Conservation (phyloP, 1,140 invertebrate species). For the Frieseomelitta varia region DNA sequence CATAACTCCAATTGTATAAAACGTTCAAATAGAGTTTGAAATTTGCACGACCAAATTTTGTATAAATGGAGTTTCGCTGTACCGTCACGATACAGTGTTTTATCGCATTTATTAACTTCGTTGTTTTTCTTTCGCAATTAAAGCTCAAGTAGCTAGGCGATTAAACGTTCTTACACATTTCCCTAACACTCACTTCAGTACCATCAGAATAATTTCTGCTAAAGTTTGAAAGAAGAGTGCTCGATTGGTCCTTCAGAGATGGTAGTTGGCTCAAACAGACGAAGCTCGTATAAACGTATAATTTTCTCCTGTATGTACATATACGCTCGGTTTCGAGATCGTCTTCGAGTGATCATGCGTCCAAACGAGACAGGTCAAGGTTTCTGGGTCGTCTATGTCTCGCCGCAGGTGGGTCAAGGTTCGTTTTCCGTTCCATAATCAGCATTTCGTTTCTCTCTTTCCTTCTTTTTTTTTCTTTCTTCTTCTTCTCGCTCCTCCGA, state of each 20-base stretch:
- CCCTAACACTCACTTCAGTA: background rate
- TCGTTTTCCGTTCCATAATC: constrained; percentile 3
- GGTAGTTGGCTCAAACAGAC: no score
- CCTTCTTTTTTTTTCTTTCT: background rate
- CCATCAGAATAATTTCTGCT: no score
- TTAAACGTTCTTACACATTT: background rate
- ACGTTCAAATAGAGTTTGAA: no score
- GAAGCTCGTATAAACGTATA: no score
- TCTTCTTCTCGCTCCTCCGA: no score
- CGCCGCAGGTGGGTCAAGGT: constrained; percentile 41
- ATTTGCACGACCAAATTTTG: no score
- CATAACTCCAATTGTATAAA: no score
- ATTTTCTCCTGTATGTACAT: no score
- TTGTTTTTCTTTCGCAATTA: background rate
- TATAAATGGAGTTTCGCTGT: no score
- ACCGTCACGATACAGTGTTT: background rate
- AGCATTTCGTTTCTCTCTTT: background rate
- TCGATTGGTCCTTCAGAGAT: no score
- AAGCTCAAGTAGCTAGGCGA: no score
- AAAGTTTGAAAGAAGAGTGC: no score
- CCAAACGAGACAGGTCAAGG: constrained; percentile 31
- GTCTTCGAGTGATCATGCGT: constrained; percentile 7
- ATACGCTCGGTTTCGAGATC: background rate
- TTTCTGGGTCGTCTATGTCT: background rate
- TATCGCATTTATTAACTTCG: background rate